Evolutionary conservation across 1,140 invertebrate genomes (phyloP).

Genomic region (Neotoxoptera formosana): DNA sequence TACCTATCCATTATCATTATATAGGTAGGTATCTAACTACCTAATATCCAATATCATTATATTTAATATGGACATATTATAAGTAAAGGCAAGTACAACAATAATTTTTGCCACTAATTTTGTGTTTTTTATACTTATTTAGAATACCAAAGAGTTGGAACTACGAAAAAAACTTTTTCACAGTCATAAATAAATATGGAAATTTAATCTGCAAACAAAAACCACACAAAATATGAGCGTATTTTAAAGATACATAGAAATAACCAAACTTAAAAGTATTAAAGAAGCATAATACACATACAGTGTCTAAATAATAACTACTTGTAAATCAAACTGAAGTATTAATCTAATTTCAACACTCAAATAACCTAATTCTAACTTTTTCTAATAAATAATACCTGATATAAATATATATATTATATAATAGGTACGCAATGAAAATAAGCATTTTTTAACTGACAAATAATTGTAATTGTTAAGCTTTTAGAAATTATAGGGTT

Average conservation of each 20-base stretch:
- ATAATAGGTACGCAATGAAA: background rate
- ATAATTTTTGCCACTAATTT: background rate
- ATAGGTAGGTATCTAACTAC: no score
- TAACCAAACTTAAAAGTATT: background rate
- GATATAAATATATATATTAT: background rate
- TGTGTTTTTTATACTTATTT: background rate
- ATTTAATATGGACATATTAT: background rate
- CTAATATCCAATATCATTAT: background rate
- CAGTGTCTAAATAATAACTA: background rate
- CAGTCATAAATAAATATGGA: background rate
- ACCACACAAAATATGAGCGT: background rate
- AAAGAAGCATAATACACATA: background rate
- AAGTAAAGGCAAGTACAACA: background rate
- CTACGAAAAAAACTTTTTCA: background rate
- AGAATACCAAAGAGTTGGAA: background rate
- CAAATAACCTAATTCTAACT: background rate
- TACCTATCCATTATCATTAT: no score
- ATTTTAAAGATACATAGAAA: background rate
- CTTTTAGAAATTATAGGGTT: background rate
- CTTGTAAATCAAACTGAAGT: background rate
- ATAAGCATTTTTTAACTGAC: background rate
- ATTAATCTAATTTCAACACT: background rate
- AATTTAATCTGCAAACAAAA: background rate
- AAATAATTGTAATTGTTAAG: background rate
- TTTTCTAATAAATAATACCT: background rate